Conservation (phyloP, 1,140 invertebrate species). For the Parapsyche elsis region DNA sequence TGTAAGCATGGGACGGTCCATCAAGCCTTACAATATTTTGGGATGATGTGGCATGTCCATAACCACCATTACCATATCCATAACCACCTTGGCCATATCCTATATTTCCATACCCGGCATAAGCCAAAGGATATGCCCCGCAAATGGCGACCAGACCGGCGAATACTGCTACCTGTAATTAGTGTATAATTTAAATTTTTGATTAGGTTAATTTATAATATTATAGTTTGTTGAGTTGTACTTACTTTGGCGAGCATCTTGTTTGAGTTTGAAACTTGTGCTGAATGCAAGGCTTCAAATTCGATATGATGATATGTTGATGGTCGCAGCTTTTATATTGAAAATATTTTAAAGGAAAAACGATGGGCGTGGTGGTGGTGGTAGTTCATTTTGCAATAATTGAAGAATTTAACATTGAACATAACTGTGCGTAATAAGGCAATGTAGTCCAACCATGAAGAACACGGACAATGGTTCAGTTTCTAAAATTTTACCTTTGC, state of each 20-base stretch:
- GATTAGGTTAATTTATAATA: not conserved
- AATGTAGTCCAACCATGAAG: not conserved
- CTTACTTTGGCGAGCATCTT: conserved; percentile 53
- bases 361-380: conserved; percentile 41
- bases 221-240: not conserved
- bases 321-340: conserved; percentile 49
- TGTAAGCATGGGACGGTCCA: conserved; percentile 13
- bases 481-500: too few relatives aligned
- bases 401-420: conserved; percentile 53
- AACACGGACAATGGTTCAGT: not conserved
- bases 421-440: conserved; percentile 3
- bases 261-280: conserved; percentile 41
- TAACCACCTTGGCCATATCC: conserved; percentile 16
- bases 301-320: conserved; percentile 11
- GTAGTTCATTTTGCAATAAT: conserved; percentile 28
- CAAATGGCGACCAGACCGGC: conserved; percentile 37
- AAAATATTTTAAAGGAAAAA: conserved; percentile 35
- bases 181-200: conserved; percentile 6
- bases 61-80: conserved; percentile 23
- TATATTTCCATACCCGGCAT: not conserved
- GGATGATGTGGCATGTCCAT: conserved; percentile 31
- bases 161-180: conserved; percentile 40
- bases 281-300: conserved; percentile 31
- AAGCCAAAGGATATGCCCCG: conserved; percentile 31
- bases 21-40: conserved; percentile 27